phyloP scores from a whole-genome alignment of 2,888 invertebrate genomes.

The Noctua janthina region DNA sequence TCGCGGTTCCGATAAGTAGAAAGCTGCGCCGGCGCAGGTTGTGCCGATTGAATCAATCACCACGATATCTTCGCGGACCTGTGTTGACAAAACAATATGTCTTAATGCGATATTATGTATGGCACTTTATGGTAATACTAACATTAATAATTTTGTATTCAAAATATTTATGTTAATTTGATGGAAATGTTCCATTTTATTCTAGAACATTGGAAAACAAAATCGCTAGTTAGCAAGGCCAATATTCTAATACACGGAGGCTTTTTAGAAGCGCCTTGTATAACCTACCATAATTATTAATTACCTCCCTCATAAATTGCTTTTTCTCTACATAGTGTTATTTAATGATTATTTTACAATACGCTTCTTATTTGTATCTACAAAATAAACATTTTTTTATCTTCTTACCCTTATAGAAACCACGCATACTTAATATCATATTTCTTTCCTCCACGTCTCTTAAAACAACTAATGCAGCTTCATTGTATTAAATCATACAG shows the following conservation, averaged over 20 bases:
- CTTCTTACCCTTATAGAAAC: not conserved
- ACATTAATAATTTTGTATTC: not conserved
- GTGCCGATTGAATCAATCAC: slow-evolving; percentile 60
- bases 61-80: slow-evolving; percentile 32
- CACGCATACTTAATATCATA: too few species aligned
- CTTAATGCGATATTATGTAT: slow-evolving; percentile 25
- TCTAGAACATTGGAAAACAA: not conserved
- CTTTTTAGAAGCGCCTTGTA: not conserved
- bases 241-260: not conserved
- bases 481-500: not conserved
- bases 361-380: not conserved
- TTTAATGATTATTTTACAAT: not conserved
- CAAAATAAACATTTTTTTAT: not conserved
- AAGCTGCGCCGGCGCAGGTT: slow-evolving; percentile 55
- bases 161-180: not conserved
- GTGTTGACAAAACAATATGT: slow-evolving; percentile 53
- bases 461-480: not conserved
- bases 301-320: not conserved
- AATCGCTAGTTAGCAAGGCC: not conserved
- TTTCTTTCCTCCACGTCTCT: not conserved
- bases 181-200: not conserved
- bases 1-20: slow-evolving; percentile 52
- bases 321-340: not conserved
- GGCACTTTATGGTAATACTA: not conserved
- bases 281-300: not conserved